Conservation (phyloP, 2,888 invertebrate genomes). For the Andrena marginata region DNA sequence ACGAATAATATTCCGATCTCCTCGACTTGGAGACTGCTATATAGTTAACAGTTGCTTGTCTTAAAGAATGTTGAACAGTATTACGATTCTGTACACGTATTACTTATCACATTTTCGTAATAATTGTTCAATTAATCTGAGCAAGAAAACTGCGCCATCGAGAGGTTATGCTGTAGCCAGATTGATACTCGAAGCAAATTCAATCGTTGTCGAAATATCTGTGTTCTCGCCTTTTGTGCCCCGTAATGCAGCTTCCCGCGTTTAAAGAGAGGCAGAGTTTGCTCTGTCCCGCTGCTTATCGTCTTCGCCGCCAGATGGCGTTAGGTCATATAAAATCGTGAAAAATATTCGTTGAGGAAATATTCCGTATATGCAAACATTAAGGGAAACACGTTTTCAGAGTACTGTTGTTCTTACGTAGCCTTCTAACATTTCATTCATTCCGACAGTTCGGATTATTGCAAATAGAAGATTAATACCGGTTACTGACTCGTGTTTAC, state of each 20-base stretch:
- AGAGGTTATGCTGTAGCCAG: not conserved
- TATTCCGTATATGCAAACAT: not conserved
- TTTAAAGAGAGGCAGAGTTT: too few relatives aligned
- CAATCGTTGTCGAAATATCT: not conserved
- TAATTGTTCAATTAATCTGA: not conserved
- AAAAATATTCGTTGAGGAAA: not conserved
- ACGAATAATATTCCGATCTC: not conserved
- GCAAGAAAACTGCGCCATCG: not conserved
- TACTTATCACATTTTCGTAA: not conserved
- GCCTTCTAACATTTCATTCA: not conserved
- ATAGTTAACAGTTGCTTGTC: not conserved
- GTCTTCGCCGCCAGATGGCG: not conserved
- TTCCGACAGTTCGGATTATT: not conserved
- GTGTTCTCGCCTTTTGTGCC: not conserved
- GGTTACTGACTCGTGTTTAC: not conserved
- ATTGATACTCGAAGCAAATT: not conserved
- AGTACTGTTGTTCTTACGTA: not conserved
- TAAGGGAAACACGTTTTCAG: not conserved
- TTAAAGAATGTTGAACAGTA: not conserved
- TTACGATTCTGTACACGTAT: not conserved
- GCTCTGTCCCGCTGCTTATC: too few relatives aligned
- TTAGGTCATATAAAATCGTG: not conserved
- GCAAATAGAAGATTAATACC: not conserved
- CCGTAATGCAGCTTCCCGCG: not conserved
- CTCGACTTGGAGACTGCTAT: not conserved